A percentile compares a stretch with the other conserved stretches of the same genome.
These are phyloP conservation scores for Momotus momota DNA, from an alignment of 2,797 vertebrate species.

Conservation along the genomic window DNA sequence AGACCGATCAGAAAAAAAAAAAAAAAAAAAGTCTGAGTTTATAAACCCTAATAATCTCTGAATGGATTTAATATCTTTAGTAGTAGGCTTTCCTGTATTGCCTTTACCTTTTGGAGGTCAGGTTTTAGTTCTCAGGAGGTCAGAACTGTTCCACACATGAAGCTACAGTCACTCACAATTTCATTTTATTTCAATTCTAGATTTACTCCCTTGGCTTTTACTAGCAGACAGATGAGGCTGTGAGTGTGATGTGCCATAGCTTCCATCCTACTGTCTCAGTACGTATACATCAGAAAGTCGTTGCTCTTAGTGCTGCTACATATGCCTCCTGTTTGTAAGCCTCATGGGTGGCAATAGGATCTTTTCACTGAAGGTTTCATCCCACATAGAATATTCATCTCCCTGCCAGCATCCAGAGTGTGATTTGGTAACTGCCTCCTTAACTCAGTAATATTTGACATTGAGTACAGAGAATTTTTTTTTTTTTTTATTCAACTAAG, in stretches of 20 bases:
- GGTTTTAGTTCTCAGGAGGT: slow-evolving; percentile 40
- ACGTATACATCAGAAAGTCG: slow-evolving; percentile 36
- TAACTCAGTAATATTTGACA: not conserved
- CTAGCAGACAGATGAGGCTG: not conserved
- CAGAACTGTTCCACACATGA: not conserved
- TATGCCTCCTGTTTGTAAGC: not conserved
- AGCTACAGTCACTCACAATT: not conserved
- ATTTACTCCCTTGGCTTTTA: slow-evolving; percentile 32
- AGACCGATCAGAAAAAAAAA: slow-evolving; percentile 43
- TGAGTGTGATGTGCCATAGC: not conserved
- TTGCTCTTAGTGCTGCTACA: not conserved
- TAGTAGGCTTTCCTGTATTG: slow-evolving; percentile 49
- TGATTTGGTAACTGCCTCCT: not conserved
- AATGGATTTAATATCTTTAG: slow-evolving; percentile 54
- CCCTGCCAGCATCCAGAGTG: not conserved
- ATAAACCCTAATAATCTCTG: slow-evolving; percentile 47
- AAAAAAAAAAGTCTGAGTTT: slow-evolving; percentile 31
- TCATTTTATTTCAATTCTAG: slow-evolving; percentile 25
- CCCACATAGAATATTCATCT: not conserved
- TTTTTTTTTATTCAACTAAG: not conserved
- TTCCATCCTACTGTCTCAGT: not conserved
- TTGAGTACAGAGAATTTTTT: not conserved
- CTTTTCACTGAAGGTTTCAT: not conserved
- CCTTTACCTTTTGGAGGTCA: slow-evolving; percentile 51
- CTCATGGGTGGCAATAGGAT: not conserved